These are phyloP conservation scores for Drosophila subsilvestris DNA, from an alignment of 2,888 invertebrate species.

Conservation along the genomic window DNA sequence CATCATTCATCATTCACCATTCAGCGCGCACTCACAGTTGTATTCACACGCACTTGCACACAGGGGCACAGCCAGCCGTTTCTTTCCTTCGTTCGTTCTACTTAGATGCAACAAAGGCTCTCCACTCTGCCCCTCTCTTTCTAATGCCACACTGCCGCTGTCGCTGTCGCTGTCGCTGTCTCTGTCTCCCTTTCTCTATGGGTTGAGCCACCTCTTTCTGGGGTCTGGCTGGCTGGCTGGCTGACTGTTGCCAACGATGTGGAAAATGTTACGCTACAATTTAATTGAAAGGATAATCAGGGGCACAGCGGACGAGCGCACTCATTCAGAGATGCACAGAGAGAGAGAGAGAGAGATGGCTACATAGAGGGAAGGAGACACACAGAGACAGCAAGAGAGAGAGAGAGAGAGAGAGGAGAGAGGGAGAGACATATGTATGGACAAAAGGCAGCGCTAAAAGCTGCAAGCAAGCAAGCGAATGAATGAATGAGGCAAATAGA, in stretches of 20 bases:
- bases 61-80: constrained; percentile 2
- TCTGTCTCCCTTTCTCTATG: constrained; percentile 6
- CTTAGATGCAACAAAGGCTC: constrained; percentile 18
- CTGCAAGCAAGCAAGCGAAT: constrained; percentile 54
- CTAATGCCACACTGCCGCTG: background rate
- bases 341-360: constrained; percentile 8
- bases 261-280: constrained; percentile 81
- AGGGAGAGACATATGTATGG: constrained; percentile 6
- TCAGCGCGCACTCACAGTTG: constrained; percentile 20
- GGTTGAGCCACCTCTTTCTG: background rate
- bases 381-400: constrained; percentile 1
- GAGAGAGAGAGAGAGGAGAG: constrained; percentile 22
- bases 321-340: constrained; percentile 38
- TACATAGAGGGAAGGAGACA: constrained; percentile 4
- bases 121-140: too few species aligned
- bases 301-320: constrained; percentile 66
- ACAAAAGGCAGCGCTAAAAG: constrained; percentile 62
- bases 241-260: constrained; percentile 67
- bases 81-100: background rate
- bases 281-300: constrained; percentile 82
- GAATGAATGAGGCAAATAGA: constrained; percentile 67
- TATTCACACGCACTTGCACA: constrained; percentile 24
- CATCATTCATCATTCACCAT: constrained; percentile 32
- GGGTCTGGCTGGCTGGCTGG: constrained; percentile 10
- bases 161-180: background rate